Evolutionary conservation across 2,797 vertebrate genomes (phyloP).

Genomic region (Tokudaia muenninki): DNA sequence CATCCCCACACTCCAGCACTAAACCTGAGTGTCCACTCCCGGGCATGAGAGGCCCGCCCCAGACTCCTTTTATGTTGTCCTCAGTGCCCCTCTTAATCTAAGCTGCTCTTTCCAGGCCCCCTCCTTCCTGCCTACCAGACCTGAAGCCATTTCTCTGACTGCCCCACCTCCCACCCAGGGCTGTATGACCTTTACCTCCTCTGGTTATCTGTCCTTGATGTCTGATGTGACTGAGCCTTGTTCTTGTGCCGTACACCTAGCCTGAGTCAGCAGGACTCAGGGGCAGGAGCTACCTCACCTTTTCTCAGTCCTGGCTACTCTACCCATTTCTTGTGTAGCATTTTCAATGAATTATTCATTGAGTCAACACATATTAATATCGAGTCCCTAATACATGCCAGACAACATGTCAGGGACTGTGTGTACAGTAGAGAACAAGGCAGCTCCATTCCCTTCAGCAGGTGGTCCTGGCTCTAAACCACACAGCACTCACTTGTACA

Average conservation of each 20-base stretch:
- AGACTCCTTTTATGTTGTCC: background rate
- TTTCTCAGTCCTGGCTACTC: background rate
- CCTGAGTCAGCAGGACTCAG: background rate
- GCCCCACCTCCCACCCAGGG: background rate
- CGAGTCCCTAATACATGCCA: background rate
- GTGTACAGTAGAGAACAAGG: background rate
- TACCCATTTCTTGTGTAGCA: background rate
- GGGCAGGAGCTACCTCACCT: background rate
- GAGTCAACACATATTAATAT: background rate
- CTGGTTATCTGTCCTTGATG: background rate
- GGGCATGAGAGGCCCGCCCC: background rate
- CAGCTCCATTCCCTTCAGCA: background rate
- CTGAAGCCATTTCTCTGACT: background rate
- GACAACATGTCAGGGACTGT: background rate
- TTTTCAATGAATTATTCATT: background rate
- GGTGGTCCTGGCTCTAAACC: background rate
- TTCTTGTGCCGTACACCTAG: background rate
- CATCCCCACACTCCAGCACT: background rate
- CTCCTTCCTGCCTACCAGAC: background rate
- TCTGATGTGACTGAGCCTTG: background rate
- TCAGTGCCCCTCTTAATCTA: background rate
- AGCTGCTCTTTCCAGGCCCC: background rate
- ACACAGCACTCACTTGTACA: background rate
- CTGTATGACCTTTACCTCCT: background rate
- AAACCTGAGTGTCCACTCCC: background rate